A percentile compares a stretch with the other conserved stretches of the same genome.
phyloP scores from a whole-genome alignment of 2,797 vertebrate genomes.

The Pseudochirops cupreus region DNA sequence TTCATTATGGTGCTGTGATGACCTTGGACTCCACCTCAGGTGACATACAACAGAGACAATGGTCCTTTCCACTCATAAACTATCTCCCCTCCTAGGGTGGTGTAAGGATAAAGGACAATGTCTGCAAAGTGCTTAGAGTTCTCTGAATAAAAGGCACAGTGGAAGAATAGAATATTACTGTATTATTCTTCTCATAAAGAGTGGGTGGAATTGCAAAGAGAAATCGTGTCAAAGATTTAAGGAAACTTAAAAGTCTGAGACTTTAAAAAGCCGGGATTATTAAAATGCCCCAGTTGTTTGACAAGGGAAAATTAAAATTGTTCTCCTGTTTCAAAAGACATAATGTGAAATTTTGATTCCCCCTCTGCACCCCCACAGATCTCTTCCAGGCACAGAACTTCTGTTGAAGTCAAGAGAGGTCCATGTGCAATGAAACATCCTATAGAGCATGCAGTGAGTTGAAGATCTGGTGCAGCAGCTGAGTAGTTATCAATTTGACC shows the following conservation, averaged over 20 bases:
- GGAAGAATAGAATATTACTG: conserved; percentile 63
- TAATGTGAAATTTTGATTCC: conserved; percentile 59
- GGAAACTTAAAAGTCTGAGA: conserved; percentile 73
- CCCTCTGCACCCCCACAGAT: conserved; percentile 27
- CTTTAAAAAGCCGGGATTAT: conserved; percentile 78
- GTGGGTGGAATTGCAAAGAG: conserved; percentile 78
- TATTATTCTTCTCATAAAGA: conserved; percentile 56
- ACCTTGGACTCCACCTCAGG: neutral
- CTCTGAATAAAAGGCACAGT: conserved; percentile 44
- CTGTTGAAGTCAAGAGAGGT: neutral
- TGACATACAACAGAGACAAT: neutral
- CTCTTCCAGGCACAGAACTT: conserved; percentile 24
- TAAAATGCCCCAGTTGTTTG: conserved; percentile 76
- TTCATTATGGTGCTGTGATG: neutral
- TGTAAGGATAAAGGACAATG: conserved; percentile 53
- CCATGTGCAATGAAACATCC: fast-evolving
- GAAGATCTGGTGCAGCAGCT: neutral
- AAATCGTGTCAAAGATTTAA: conserved; percentile 75
- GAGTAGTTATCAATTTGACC: fast-evolving
- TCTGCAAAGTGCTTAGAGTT: conserved; percentile 59
- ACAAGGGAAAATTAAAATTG: conserved; percentile 80
- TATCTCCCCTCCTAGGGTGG: conserved; percentile 47
- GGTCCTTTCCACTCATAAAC: neutral
- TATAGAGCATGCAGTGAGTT: neutral
- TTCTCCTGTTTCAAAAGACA: conserved; percentile 72